These are phyloP conservation scores for Limanda limanda DNA, from an alignment of 2,113 vertebrate species.

Conservation along the genomic window DNA sequence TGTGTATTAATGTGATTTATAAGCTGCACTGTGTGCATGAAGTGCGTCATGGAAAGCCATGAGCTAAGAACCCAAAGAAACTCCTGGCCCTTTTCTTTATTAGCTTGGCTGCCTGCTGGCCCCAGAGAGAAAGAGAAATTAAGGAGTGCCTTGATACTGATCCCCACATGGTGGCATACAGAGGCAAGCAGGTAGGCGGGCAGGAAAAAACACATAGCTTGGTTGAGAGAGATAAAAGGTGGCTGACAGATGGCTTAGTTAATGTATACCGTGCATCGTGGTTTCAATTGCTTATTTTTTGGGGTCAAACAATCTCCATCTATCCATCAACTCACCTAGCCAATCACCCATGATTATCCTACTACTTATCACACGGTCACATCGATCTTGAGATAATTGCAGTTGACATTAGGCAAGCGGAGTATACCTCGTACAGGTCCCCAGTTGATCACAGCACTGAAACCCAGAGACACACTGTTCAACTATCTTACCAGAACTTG, in stretches of 20 bases:
- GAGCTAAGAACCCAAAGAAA: conserved; percentile 64
- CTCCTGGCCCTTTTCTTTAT: conserved; percentile 64
- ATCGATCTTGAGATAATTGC: no score
- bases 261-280: no score
- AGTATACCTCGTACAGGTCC: no score
- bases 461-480: no score
- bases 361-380: no score
- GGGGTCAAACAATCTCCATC: no score
- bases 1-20: conserved; percentile 66
- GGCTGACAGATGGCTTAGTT: background rate
- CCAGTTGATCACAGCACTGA: no score
- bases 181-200: conserved; percentile 5
- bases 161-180: conserved; percentile 26
- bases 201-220: background rate
- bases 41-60: conserved; percentile 58
- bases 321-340: no score
- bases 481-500: background rate
- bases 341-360: no score
- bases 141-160: conserved; percentile 10
- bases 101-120: conserved; percentile 52
- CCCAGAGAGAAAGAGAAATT: conserved; percentile 23
- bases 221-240: background rate
- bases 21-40: conserved; percentile 37
- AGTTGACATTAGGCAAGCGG: no score
- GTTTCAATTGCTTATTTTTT: background rate